Base-by-base conservation (phyloP, 1,140 invertebrate species). In the Coboldia fuscipes region DNA sequence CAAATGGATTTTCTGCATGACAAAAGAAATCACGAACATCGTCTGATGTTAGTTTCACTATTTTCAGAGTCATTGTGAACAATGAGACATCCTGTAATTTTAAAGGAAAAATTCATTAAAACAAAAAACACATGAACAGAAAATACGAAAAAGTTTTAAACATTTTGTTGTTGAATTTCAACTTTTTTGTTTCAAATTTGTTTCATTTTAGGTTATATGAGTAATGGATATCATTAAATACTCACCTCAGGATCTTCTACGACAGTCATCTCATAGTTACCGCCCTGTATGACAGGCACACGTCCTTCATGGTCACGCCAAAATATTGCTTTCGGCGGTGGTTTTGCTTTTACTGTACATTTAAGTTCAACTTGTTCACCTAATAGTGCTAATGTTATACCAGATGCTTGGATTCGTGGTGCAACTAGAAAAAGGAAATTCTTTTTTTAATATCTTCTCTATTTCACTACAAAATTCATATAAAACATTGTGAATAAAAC, bases 21-120 rank as follows among this genome's bases (percentile, higher is more conserved):
- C 78, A 84, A 54, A 68, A 81, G 50, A 81, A 84, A 31, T 77
- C 72, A 0, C 75, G 77, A 23, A 70, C 71, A 50, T 81, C 76
- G 23, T 62, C 51, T 34, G 72, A 67, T 14, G 63, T 56, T 37
- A 81, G 65, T 44, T 71, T 69, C 43, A 67, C 70, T 35, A 83
- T 78, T 35, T 65, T 68, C 19, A 83, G 48, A 8, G 66, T 62
- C 71, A 81, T 80, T 3, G 68, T 62, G 48, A 74, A 78, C 36
- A 68, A 70, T 18, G 67, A 65, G 31, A 63, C 40, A 10, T 43
- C 43, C 0, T 32, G 14, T 3, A 31, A 18, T 4, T n/a, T n/a
- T n/a, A n/a, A n/a, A n/a, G n/a, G n/a, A n/a, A n/a, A n/a, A n/a
- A n/a, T n/a, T n/a, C n/a, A n/a, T n/a, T n/a, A n/a, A n/a, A n/a